phyloP scores from a whole-genome alignment of 2,113 vertebrate genomes.

The Gorsachius goisagi region DNA sequence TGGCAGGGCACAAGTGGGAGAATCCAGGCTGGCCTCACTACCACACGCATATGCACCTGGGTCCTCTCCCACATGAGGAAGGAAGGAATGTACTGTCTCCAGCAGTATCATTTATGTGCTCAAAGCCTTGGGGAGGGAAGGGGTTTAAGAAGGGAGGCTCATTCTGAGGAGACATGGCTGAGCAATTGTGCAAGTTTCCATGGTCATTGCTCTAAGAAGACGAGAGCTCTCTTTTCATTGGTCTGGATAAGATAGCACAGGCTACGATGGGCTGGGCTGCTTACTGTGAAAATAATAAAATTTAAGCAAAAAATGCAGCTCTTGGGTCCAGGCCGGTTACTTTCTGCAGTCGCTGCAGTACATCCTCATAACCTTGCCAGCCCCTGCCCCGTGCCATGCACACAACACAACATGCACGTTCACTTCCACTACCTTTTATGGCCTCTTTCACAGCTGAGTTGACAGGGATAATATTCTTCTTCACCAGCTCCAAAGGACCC shows the following conservation, averaged over 20 bases:
- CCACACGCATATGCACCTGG: background rate
- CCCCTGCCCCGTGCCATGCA: background rate
- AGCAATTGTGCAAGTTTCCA: background rate
- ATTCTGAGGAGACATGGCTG: background rate
- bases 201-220: background rate
- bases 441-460: constrained; percentile 85
- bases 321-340: background rate
- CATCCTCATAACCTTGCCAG: accelerated
- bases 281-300: background rate
- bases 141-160: background rate
- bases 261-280: background rate
- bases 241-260: background rate
- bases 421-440: constrained; percentile 81
- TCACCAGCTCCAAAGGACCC: constrained; percentile 89
- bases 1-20: background rate
- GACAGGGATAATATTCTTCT: constrained; percentile 91
- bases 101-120: no score
- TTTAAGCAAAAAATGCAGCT: background rate
- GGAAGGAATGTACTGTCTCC: background rate
- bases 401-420: background rate
- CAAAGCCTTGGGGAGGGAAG: background rate
- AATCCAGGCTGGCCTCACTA: background rate
- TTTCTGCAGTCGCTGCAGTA: background rate
- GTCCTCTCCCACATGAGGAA: background rate
- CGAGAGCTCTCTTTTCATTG: background rate